phyloP scores from a whole-genome alignment of 2,113 vertebrate genomes.

The Bufo bufo region DNA sequence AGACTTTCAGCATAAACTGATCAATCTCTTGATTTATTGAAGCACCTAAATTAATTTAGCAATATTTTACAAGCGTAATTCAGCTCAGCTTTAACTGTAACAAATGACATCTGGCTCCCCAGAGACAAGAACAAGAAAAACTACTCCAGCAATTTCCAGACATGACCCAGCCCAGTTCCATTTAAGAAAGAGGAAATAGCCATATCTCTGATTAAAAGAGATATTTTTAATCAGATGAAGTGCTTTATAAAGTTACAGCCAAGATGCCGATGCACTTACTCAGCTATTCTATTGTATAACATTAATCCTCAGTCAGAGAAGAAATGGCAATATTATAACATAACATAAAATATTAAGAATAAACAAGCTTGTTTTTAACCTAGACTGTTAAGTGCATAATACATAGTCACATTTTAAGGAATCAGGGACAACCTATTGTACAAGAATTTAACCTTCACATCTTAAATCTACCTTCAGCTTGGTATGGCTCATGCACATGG shows the following conservation, averaged over 20 bases:
- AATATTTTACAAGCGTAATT: slow-evolving; percentile 72
- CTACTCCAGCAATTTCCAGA: slow-evolving; percentile 69
- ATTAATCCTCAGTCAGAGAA: slow-evolving; percentile 56
- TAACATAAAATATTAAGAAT: not conserved
- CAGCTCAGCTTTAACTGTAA: slow-evolving; percentile 70
- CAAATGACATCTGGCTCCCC: slow-evolving; percentile 71
- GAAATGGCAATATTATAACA: not conserved
- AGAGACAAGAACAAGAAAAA: slow-evolving; percentile 65
- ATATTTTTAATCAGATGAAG: slow-evolving; percentile 74
- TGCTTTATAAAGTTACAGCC: slow-evolving; percentile 70
- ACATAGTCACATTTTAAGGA: not conserved
- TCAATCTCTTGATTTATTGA: slow-evolving; percentile 68
- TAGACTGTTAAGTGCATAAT: not conserved
- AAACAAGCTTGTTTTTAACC: not conserved
- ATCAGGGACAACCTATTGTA: not conserved
- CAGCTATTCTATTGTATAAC: slow-evolving; percentile 62
- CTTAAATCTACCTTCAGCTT: not conserved
- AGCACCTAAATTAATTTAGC: slow-evolving; percentile 71
- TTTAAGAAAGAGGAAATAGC: slow-evolving; percentile 74
- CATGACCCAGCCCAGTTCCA: slow-evolving; percentile 69
- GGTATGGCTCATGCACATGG: too few species aligned
- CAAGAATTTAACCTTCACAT: not conserved
- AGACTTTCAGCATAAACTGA: slow-evolving; percentile 65
- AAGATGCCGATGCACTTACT: slow-evolving; percentile 73
- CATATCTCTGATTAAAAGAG: slow-evolving; percentile 75